These are phyloP conservation scores for Ovibos moschatus DNA, from an alignment of 2,113 vertebrate species.

Conservation along the genomic window DNA sequence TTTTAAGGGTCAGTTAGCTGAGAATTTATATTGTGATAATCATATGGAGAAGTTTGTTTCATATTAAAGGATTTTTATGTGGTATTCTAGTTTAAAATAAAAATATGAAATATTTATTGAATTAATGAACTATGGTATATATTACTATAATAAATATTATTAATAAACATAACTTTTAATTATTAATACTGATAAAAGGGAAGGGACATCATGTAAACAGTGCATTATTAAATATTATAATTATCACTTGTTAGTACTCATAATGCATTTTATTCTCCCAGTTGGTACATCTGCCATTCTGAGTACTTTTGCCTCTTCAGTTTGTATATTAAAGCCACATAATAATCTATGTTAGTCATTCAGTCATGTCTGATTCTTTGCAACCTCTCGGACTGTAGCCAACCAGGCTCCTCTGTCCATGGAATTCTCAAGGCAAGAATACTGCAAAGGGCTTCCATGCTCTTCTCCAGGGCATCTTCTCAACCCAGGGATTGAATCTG, in stretches of 20 bases:
- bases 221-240: background rate
- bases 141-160: background rate
- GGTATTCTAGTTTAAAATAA: background rate
- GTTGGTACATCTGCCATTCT: background rate
- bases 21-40: background rate
- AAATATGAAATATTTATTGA: background rate
- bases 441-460: background rate
- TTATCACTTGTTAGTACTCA: background rate
- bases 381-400: background rate
- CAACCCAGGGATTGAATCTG: background rate
- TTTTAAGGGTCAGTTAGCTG: background rate
- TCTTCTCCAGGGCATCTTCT: background rate
- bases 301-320: background rate
- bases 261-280: background rate
- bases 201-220: background rate
- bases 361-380: background rate
- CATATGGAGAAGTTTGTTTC: background rate
- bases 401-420: background rate
- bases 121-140: background rate
- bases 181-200: background rate
- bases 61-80: background rate
- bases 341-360: background rate
- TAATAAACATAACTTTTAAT: background rate
- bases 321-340: conserved; percentile 6
- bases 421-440: background rate